phyloP scores from a whole-genome alignment of 2,113 vertebrate species.

The Entosphenus tridentatus region DNA sequence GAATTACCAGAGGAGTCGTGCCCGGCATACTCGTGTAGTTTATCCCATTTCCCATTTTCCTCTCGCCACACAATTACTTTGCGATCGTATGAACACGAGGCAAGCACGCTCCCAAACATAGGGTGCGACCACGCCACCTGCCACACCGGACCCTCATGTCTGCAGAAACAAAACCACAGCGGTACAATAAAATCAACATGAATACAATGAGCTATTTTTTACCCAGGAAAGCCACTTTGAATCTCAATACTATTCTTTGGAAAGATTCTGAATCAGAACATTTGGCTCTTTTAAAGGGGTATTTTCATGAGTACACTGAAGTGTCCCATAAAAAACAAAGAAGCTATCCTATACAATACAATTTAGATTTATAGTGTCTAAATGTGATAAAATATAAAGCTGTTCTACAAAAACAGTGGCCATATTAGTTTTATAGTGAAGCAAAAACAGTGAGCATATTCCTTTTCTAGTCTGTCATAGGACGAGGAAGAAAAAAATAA shows the following conservation, averaged over 20 bases:
- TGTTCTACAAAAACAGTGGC: too few relatives aligned
- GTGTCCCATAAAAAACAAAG: too few relatives aligned
- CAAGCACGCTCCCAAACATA: slow-evolving; percentile 79
- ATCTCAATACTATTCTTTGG: neutral
- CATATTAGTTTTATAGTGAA: too few relatives aligned
- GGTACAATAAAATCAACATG: neutral
- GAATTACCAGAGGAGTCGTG: slow-evolving; percentile 71
- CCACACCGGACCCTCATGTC: slow-evolving; percentile 90
- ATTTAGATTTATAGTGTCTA: too few relatives aligned
- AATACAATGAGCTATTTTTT: neutral
- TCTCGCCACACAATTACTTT: slow-evolving; percentile 94
- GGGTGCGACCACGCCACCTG: slow-evolving; percentile 95
- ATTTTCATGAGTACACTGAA: neutral
- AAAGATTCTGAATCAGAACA: neutral
- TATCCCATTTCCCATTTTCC: slow-evolving; percentile 81
- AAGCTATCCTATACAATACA: too few relatives aligned
- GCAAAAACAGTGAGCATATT: too few relatives aligned
- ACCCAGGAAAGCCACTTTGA: too few relatives aligned
- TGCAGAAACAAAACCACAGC: slow-evolving; percentile 16
- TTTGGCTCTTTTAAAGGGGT: neutral
- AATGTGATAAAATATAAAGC: too few relatives aligned
- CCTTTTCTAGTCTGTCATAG: too few relatives aligned
- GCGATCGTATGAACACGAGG: slow-evolving; percentile 86
- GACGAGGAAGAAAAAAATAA: too few relatives aligned
- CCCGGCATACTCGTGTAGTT: slow-evolving; percentile 71